Conservation (phyloP, 2,113 vertebrate genomes). For the Oncorhynchus kisutch region DNA sequence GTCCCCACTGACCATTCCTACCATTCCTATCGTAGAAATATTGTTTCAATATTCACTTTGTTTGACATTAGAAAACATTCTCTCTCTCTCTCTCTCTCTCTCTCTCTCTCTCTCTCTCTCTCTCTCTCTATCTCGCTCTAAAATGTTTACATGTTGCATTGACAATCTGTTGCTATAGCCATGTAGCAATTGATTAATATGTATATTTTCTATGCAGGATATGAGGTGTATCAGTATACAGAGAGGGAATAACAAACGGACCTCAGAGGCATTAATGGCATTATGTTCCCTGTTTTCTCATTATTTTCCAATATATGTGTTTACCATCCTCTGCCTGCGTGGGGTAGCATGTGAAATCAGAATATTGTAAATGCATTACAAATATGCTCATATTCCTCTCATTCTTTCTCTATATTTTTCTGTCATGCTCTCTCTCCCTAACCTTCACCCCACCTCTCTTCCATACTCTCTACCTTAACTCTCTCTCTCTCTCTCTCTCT, state of each 20-base stretch:
- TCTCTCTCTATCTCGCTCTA: no score
- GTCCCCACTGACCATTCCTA: no score
- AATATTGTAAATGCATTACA: background rate
- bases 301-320: constrained; percentile 2
- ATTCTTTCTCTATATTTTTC: background rate
- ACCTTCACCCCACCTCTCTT: constrained; percentile 8
- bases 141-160: no score
- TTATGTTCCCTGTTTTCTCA: constrained; percentile 3
- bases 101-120: no score
- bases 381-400: background rate
- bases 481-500: background rate
- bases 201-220: background rate
- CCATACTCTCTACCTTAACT: no score
- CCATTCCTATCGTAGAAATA: no score
- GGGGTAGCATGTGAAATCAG: constrained; percentile 2
- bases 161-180: background rate
- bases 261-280: background rate
- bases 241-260: constrained; percentile 1
- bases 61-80: no score
- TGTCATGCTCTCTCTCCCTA: background rate
- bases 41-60: no score
- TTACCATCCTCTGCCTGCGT: constrained; percentile 6
- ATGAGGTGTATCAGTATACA: background rate
- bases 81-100: no score
- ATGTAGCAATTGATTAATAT: background rate